Evolutionary conservation across 2,888 invertebrate genomes (phyloP).

Genomic region (Tetragonula carbonaria): DNA sequence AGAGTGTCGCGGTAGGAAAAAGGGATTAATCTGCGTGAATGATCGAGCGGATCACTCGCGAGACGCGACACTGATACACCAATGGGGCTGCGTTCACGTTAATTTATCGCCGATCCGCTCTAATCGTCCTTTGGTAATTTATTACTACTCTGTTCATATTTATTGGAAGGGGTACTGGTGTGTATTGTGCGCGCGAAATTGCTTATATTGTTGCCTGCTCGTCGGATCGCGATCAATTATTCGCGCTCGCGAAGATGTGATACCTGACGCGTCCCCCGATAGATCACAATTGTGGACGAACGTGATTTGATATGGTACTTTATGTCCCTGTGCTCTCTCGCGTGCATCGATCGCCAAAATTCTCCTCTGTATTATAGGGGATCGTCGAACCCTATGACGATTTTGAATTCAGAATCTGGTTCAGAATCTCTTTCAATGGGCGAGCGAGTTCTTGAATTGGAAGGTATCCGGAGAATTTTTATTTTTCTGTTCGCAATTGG

Average conservation of each 20-base stretch:
- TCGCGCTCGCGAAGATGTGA: conserved; percentile 55
- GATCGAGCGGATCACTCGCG: conserved; percentile 36
- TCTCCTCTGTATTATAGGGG: neutral
- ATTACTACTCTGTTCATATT: conserved; percentile 71
- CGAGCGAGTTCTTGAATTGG: neutral
- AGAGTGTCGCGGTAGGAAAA: conserved; percentile 4
- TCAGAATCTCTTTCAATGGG: too few relatives aligned
- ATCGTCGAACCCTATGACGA: neutral
- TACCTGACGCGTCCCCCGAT: conserved; percentile 63
- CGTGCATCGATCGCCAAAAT: conserved; percentile 11
- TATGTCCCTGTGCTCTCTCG: neutral
- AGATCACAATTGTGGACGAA: conserved; percentile 55
- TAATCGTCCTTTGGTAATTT: conserved; percentile 71
- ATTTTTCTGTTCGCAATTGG: neutral
- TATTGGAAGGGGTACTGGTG: conserved; percentile 56
- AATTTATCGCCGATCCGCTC: conserved; percentile 63
- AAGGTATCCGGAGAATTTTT: neutral
- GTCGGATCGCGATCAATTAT: conserved; percentile 65
- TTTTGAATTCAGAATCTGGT: neutral
- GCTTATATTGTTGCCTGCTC: conserved; percentile 64
- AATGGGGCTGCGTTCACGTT: conserved; percentile 37
- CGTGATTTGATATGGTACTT: conserved; percentile 39
- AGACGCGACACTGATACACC: conserved; percentile 44
- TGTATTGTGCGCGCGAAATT: conserved; percentile 65
- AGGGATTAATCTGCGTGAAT: conserved; percentile 21